Percentiles rank a stretch among this genome's conserved stretches.
phyloP scores from a whole-genome alignment of 2,888 invertebrate species.

The Sympetrum striolatum region DNA sequence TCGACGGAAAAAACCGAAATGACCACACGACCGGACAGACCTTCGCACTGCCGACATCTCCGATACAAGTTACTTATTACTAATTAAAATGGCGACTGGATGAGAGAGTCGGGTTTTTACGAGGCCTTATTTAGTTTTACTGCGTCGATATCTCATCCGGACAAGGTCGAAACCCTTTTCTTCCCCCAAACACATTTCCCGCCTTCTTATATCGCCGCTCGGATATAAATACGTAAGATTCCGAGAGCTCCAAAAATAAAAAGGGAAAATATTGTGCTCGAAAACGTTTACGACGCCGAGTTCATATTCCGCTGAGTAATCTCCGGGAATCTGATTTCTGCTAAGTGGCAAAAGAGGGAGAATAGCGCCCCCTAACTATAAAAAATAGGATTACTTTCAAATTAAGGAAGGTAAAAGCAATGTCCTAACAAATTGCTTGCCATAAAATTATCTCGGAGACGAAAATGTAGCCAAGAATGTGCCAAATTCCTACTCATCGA shows the following conservation, averaged over 20 bases:
- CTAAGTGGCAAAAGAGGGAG: background rate
- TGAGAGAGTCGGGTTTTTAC: background rate
- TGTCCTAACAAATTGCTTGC: too few relatives aligned
- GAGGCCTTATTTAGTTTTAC: background rate
- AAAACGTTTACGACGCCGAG: background rate
- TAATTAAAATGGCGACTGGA: background rate
- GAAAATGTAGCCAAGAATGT: too few relatives aligned
- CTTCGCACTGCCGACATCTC: background rate
- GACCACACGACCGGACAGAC: background rate
- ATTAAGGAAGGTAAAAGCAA: too few relatives aligned
- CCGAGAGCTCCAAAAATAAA: too few relatives aligned
- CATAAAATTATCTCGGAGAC: too few relatives aligned
- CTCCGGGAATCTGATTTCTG: background rate
- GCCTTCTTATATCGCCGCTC: background rate
- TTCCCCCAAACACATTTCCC: background rate
- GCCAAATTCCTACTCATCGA: too few relatives aligned
- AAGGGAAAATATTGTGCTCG: too few relatives aligned
- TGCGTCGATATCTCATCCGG: background rate
- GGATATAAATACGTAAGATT: too few relatives aligned
- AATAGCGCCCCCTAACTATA: too few relatives aligned
- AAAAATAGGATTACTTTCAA: too few relatives aligned
- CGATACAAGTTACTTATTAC: background rate
- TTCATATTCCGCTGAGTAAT: background rate
- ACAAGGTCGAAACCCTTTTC: background rate
- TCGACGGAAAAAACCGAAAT: background rate